Conservation (phyloP, 1,140 invertebrate species). For the Dysdera silvatica region DNA sequence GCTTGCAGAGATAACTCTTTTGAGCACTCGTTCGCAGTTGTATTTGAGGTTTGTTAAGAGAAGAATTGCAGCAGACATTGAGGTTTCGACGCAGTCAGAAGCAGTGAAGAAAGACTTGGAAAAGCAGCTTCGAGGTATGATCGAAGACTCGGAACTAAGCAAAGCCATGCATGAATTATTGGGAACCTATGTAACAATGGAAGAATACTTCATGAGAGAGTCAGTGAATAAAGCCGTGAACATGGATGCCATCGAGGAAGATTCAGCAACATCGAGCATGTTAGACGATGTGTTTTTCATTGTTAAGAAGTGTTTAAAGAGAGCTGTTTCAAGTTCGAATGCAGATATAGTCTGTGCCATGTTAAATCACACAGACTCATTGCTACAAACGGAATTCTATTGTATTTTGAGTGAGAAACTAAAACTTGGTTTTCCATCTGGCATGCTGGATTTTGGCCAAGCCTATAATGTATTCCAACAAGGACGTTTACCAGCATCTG, state of each 20-base stretch:
- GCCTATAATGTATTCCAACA: constrained; percentile 61
- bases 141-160: constrained; percentile 65
- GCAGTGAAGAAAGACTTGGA: constrained; percentile 46
- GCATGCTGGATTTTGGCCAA: constrained; percentile 63
- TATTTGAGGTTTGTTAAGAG: constrained; percentile 82
- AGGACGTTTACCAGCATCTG: constrained; percentile 58
- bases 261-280: constrained; percentile 77
- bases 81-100: constrained; percentile 54
- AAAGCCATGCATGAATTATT: constrained; percentile 82
- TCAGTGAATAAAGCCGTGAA: constrained; percentile 83
- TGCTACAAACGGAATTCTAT: constrained; percentile 79
- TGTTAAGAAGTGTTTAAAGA: constrained; percentile 85
- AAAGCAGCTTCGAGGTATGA: constrained; percentile 56
- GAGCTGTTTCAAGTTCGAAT: constrained; percentile 78
- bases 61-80: constrained; percentile 63
- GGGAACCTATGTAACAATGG: constrained; percentile 81
- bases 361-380: constrained; percentile 83
- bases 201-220: constrained; percentile 93
- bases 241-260: constrained; percentile 64
- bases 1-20: constrained; percentile 80
- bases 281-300: constrained; percentile 98
- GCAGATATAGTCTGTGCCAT: constrained; percentile 94
- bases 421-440: constrained; percentile 71
- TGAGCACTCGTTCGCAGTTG: constrained; percentile 80
- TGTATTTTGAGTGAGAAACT: constrained; percentile 65